Percentiles rank a stretch among this genome's conserved stretches.
Evolutionary conservation across 1,140 invertebrate genomes (phyloP).

Genomic region (Aphaenogaster floridana): DNA sequence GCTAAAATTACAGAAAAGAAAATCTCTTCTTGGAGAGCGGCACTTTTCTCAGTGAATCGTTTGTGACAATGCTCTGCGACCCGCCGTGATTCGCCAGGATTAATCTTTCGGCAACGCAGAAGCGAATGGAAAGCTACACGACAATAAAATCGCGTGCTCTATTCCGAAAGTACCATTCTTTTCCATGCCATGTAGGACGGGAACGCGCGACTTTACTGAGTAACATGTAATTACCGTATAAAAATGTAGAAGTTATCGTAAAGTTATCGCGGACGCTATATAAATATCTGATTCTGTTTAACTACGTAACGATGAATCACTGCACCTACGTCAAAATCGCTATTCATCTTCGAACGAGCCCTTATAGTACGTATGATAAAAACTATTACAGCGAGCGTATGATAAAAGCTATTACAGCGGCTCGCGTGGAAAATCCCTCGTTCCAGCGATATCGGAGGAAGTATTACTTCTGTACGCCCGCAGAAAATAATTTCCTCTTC

Average conservation of each 20-base stretch:
- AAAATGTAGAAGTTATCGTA: not conserved
- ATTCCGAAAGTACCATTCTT: not conserved
- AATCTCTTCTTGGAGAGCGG: not conserved
- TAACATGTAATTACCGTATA: not conserved
- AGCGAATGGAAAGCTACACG: not conserved
- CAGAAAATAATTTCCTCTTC: slow-evolving; percentile 1
- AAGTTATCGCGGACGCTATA: not conserved
- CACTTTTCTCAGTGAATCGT: not conserved
- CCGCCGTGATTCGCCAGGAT: not conserved
- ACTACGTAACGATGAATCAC: not conserved
- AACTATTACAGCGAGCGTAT: not conserved
- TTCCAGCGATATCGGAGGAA: slow-evolving; percentile 11
- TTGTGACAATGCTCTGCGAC: too few relatives aligned
- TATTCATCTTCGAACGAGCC: too few relatives aligned
- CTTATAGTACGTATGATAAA: not conserved
- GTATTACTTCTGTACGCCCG: not conserved
- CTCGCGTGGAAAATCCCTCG: not conserved
- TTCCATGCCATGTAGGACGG: not conserved
- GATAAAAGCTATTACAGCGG: not conserved
- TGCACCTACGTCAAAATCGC: not conserved
- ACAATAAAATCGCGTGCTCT: not conserved
- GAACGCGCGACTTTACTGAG: not conserved
- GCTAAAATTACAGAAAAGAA: not conserved
- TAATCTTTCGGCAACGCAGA: not conserved
- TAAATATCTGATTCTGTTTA: not conserved